These are phyloP conservation scores for Endotricha flammealis DNA, from an alignment of 2,888 invertebrate species.

Conservation along the genomic window DNA sequence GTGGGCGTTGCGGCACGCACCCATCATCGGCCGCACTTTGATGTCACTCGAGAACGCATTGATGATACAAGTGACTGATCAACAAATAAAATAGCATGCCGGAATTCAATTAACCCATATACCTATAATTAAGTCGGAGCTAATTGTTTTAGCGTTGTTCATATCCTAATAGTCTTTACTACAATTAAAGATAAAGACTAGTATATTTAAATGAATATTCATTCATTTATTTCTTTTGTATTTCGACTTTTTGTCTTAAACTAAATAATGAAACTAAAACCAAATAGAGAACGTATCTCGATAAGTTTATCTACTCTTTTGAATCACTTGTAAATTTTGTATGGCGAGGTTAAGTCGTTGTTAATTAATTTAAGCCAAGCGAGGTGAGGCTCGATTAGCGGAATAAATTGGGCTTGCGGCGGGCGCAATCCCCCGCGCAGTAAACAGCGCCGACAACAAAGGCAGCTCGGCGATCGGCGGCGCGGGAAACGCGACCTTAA, in stretches of 20 bases:
- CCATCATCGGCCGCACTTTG: constrained; percentile 46
- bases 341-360: constrained; percentile 52
- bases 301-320: constrained; percentile 11
- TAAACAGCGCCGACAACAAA: constrained; percentile 69
- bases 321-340: constrained; percentile 41
- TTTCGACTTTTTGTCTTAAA: neutral
- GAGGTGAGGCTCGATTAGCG: constrained; percentile 68
- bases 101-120: constrained; percentile 45
- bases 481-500: constrained; percentile 56
- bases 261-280: too few species aligned
- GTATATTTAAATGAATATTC: neutral
- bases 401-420: constrained; percentile 70
- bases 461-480: constrained; percentile 48
- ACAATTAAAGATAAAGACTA: too few species aligned
- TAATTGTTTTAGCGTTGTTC: constrained; percentile 33
- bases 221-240: neutral
- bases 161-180: neutral
- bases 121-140: constrained; percentile 35
- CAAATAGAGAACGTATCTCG: too few species aligned
- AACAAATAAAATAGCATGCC: constrained; percentile 31
- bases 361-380: constrained; percentile 68
- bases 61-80: constrained; percentile 29
- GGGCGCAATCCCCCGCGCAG: constrained; percentile 58
- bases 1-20: constrained; percentile 47
- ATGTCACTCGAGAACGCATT: constrained; percentile 35